Percentiles rank a stretch among this genome's conserved stretches.
These are phyloP conservation scores for Pipistrellus pipistrellus DNA, from an alignment of 2,797 vertebrate genomes.

Conservation along the genomic window DNA sequence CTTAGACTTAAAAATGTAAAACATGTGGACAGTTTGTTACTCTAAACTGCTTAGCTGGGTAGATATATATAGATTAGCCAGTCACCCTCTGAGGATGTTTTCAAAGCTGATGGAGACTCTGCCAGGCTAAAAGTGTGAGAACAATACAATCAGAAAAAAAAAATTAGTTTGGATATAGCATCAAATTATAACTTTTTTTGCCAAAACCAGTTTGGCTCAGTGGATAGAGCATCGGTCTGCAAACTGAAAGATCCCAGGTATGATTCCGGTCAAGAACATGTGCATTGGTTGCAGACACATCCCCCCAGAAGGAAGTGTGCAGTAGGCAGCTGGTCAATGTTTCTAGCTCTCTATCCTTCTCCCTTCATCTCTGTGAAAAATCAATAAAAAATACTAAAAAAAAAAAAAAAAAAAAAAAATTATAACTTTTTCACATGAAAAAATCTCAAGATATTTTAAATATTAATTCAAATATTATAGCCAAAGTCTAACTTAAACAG, in stretches of 20 bases:
- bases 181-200: slow-evolving; percentile 40
- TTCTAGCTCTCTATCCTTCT: too few species aligned
- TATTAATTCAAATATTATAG: slow-evolving; percentile 47
- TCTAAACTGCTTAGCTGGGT: slow-evolving; percentile 3
- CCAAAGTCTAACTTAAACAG: background rate
- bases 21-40: background rate
- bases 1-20: slow-evolving; percentile 52
- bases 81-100: background rate
- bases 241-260: too few species aligned
- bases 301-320: too few species aligned
- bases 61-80: background rate
- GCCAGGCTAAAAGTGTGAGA: background rate
- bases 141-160: slow-evolving; percentile 12
- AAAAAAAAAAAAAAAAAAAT: background rate
- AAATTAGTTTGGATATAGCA: slow-evolving; percentile 17
- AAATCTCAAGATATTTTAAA: slow-evolving; percentile 35
- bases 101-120: background rate
- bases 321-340: too few species aligned
- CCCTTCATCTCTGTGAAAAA: too few species aligned
- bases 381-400: too few species aligned
- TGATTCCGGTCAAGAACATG: too few species aligned
- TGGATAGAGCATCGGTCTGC: too few species aligned
- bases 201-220: too few species aligned
- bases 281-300: too few species aligned
- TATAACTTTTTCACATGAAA: slow-evolving; percentile 44